These are phyloP conservation scores for Ophonus ardosiacus DNA, from an alignment of 2,888 invertebrate species.

Conservation along the genomic window DNA sequence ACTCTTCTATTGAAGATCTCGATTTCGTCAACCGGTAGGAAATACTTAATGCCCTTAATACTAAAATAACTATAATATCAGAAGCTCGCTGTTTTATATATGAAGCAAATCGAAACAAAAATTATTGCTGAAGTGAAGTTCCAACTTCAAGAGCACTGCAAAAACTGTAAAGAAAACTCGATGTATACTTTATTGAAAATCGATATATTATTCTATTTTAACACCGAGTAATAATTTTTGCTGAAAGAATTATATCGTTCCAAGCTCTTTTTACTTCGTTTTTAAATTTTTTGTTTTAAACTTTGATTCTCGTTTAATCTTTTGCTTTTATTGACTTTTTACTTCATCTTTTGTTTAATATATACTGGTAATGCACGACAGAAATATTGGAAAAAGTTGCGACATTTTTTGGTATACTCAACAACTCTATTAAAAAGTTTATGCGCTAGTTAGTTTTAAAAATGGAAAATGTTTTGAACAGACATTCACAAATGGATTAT, in stretches of 20 bases:
- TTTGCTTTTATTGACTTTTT: conserved; percentile 1
- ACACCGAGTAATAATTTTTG: conserved; percentile 3
- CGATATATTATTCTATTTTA: background rate
- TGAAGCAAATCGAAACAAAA: too few species aligned
- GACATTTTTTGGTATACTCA: background rate
- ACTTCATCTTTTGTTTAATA: conserved; percentile 17
- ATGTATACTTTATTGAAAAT: background rate
- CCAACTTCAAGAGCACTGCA: background rate
- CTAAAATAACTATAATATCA: too few species aligned
- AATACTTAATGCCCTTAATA: too few species aligned
- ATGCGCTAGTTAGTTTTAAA: conserved; percentile 12
- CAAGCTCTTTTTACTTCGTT: background rate
- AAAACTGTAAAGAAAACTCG: background rate
- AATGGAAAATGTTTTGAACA: conserved; percentile 10
- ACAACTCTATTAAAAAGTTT: conserved; percentile 21
- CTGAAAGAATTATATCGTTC: conserved; percentile 9
- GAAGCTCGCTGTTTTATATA: too few species aligned
- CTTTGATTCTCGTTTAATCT: conserved; percentile 4
- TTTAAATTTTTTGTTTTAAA: conserved; percentile 18
- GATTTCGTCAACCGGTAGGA: too few species aligned
- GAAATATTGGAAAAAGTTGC: conserved; percentile 19
- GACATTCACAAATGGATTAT: background rate
- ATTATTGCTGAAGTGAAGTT: too few species aligned
- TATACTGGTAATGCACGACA: background rate
- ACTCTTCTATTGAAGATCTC: too few species aligned